Evolutionary conservation across 2,113 vertebrate species (phyloP), one percentile per base, ranked within the genome.

Genomic region (Cephalopterus ornatus): DNA sequence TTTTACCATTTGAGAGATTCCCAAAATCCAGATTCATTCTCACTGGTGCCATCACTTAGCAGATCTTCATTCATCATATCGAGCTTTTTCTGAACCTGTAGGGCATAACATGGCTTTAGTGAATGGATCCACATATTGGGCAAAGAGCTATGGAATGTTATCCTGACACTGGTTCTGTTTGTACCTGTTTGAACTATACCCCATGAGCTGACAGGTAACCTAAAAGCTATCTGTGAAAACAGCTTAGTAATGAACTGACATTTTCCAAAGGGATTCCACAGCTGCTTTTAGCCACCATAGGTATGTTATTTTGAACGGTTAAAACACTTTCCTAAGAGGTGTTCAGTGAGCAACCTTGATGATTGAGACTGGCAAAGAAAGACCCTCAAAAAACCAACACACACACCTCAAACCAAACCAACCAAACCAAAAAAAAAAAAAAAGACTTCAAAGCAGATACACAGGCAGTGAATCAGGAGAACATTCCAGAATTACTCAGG

Each of bases 41-140:
- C 99, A 83, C 85, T 98, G 12, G 97, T 98, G 42, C 97, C 98
- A 21, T 99, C 99, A 62, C 99, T 99, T 67, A 99, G 97, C 23
- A 99, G 98, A 95, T 99, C 99, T 98, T 99, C 99, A 24, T 98
- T 99, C 89, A 99, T 98, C 98, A 99, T 99, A 92, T 99, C 99
- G 10, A 99, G 91, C 97, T 99, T 99, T 96, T 99, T 99, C 97
- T 99, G 99, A 80, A 99, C 99, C 99, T 99, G 97, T 39, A 95
- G 96, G 90, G 33, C 4, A 61, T 1, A 39, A 18, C 14, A 22
- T 6, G 14, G 33, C 10, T 75, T 76, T 63, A 78, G 73, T 30
- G 72, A 70, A 17, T 50, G 21, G 28, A 89, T 65, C 18, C 23
- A 52, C 61, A n/a, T 22, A 14, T 0, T 39, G 30, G 47, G 32